Evolutionary conservation across 2,888 invertebrate genomes (phyloP).

Genomic region (Cloeon dipterum): DNA sequence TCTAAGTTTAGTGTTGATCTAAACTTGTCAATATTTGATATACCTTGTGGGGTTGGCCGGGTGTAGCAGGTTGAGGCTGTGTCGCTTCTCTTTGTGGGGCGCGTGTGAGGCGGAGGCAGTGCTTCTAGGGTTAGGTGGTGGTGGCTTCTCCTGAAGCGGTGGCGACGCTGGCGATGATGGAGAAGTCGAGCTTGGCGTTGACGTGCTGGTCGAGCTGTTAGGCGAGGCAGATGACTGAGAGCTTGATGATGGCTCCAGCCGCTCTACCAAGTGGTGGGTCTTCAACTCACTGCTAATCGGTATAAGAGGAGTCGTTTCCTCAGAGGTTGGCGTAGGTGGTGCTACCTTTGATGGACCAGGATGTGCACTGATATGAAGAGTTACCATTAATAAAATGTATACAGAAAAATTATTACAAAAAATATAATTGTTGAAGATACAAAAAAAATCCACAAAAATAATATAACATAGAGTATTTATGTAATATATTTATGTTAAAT

Average conservation of each 20-base stretch:
- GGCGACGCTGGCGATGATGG: constrained; percentile 49
- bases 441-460: too few species aligned
- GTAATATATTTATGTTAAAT: too few species aligned
- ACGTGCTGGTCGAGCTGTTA: constrained; percentile 18
- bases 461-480: too few species aligned
- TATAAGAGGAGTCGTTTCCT: constrained; percentile 31
- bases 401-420: too few species aligned
- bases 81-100: constrained; percentile 26
- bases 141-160: constrained; percentile 14
- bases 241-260: constrained; percentile 27
- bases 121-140: constrained; percentile 3
- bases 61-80: constrained; percentile 27
- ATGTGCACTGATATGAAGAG: constrained; percentile 29
- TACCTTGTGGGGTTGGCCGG: constrained; percentile 3
- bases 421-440: too few species aligned
- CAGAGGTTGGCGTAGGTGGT: constrained; percentile 47
- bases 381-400: too few species aligned
- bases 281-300: constrained; percentile 21
- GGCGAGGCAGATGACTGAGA: constrained; percentile 27
- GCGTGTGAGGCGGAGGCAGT: not conserved
- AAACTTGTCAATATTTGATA: too few species aligned
- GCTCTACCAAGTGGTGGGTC: constrained; percentile 14
- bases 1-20: too few species aligned
- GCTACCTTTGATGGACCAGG: constrained; percentile 38
- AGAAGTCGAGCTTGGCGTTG: constrained; percentile 35